Evolutionary conservation across 2,888 invertebrate genomes (phyloP).

Genomic region (Coelogynopora nodosa): DNA sequence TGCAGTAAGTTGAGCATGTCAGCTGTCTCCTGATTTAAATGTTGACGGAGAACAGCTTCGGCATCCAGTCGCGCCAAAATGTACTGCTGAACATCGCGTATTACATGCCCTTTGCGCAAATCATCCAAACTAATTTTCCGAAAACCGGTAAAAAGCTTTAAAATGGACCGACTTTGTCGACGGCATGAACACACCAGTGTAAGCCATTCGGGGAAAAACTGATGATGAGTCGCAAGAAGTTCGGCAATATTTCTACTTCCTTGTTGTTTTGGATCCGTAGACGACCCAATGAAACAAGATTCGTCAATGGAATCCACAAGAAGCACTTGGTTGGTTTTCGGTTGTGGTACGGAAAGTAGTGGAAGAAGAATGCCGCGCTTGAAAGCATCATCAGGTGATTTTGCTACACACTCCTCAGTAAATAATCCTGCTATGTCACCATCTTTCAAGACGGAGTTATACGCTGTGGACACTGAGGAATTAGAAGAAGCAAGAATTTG

Average conservation of each 20-base stretch:
- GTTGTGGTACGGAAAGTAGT: slow-evolving; percentile 77
- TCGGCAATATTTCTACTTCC: slow-evolving; percentile 64
- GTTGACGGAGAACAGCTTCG: slow-evolving; percentile 79
- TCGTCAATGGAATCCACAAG: slow-evolving; percentile 90
- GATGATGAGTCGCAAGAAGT: slow-evolving; percentile 80
- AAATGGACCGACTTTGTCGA: slow-evolving; percentile 73
- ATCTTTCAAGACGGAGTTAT: slow-evolving; percentile 66
- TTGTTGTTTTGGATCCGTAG: not conserved
- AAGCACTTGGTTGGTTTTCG: slow-evolving; percentile 74
- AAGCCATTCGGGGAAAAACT: slow-evolving; percentile 86
- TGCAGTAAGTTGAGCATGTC: slow-evolving; percentile 89
- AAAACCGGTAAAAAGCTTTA: slow-evolving; percentile 73
- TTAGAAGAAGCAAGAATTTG: slow-evolving; percentile 8
- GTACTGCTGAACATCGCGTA: slow-evolving; percentile 89
- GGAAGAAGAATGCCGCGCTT: slow-evolving; percentile 82
- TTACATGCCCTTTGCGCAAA: slow-evolving; percentile 73
- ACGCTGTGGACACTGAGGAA: not conserved
- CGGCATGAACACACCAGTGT: slow-evolving; percentile 79
- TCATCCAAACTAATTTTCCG: slow-evolving; percentile 86
- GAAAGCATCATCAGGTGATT: slow-evolving; percentile 84
- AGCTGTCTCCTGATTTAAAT: slow-evolving; percentile 83
- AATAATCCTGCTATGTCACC: not conserved
- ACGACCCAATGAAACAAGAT: slow-evolving; percentile 52
- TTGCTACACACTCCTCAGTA: not conserved
- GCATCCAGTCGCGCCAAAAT: slow-evolving; percentile 79